Base-by-base conservation (phyloP, 64 coral and sea anemone genomes). In the Dendronephthya gigantea region DNA sequence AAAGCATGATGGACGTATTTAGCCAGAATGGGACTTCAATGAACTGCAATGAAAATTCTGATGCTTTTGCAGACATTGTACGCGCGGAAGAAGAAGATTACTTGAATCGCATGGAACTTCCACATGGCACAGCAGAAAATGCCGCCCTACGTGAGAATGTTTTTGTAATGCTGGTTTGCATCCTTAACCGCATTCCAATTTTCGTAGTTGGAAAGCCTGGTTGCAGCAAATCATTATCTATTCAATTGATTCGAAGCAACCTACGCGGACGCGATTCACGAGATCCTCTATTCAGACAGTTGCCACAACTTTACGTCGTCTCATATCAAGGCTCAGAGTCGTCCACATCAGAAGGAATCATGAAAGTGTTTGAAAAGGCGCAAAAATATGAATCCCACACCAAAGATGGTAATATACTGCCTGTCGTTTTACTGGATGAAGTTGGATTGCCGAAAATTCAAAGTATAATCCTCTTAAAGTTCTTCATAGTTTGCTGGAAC, bases 121-220 rank as follows among this genome's bases (percentile, higher is more conserved):
- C 90, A 31, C 39, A 45, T 0, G 90, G 90, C 41, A 92, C 90
- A 39, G 90, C 90, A 4, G 85, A 82, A 83, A 92, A 92, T 55
- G 86, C 90, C 14, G 90, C 90, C 25, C 83, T 92, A 51, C 86
- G 90, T 22, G 90, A 92, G 30, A 92, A 92, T 28, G 90, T 92
- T 8, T 92, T 92, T 89, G 90, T 92, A 16, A 89, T 92, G 25
- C 49, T 92, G 16, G 90, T 92, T 36, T 92, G 86, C 32, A 92
- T 92, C 32, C 38, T 92, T 4, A 92, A 92, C 50, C 81, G 72
- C 39, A 92, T 92, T 33, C 90, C 90, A 6, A 86, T 92, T 19
- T 92, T 92, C 83, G 87, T 92, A 40, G 87, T 92, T 23, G 90
- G 90, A 34, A 92, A 92, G 49, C 90, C 90, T 40, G 90, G 90